Evolutionary conservation across 2,888 invertebrate genomes (phyloP).

Genomic region (Xanthorhoe designata): DNA sequence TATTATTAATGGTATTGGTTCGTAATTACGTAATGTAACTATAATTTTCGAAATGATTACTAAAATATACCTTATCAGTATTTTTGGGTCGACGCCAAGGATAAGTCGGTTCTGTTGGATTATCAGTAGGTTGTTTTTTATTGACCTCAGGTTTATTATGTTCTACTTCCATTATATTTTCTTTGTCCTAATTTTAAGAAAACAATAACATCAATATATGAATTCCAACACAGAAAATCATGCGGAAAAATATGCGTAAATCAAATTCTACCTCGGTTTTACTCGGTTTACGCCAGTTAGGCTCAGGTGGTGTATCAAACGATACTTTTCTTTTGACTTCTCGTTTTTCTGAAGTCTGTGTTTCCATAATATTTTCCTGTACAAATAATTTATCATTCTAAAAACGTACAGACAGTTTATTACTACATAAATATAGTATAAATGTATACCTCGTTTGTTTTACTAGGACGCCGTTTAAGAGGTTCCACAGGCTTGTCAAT

Average conservation of each 20-base stretch:
- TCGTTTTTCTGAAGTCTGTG: slow-evolving; percentile 45
- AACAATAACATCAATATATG: neutral
- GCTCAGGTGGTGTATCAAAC: slow-evolving; percentile 47
- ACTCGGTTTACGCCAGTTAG: slow-evolving; percentile 50
- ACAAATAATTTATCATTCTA: slow-evolving; percentile 18
- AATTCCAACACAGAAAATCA: neutral
- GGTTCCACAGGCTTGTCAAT: slow-evolving; percentile 53
- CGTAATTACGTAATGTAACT: neutral
- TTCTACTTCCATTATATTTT: slow-evolving; percentile 46
- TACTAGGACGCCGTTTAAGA: slow-evolving; percentile 55
- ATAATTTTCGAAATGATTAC: neutral
- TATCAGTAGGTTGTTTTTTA: slow-evolving; percentile 47
- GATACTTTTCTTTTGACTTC: slow-evolving; percentile 53
- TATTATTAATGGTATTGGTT: slow-evolving; percentile 8
- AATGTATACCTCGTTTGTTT: slow-evolving; percentile 53
- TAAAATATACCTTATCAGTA: slow-evolving; percentile 18
- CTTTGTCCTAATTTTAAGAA: slow-evolving; percentile 46
- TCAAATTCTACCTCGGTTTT: slow-evolving; percentile 48
- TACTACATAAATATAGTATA: neutral
- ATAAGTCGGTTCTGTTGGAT: slow-evolving; percentile 46
- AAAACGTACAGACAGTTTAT: neutral
- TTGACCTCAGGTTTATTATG: slow-evolving; percentile 39
- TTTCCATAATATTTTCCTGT: slow-evolving; percentile 49
- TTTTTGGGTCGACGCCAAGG: slow-evolving; percentile 29
- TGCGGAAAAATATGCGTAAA: neutral